Evolutionary conservation across 1,140 invertebrate species (phyloP).

Genomic region (Euschistus heros): DNA sequence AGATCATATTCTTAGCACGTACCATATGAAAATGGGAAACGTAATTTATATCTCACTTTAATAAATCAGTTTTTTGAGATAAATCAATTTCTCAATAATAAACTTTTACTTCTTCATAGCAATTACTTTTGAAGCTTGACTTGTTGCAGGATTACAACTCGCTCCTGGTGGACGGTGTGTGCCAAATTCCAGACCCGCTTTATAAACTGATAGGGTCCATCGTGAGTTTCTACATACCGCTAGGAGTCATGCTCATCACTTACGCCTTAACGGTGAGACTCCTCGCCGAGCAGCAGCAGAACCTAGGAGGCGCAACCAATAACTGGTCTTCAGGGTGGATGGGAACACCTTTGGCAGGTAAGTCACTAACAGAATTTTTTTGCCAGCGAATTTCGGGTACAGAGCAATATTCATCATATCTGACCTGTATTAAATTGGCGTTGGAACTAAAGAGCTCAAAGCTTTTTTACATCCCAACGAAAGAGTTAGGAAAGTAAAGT

Average conservation of each 20-base stretch:
- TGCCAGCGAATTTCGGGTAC: no score
- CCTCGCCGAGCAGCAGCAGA: conserved; percentile 63
- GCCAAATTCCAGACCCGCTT: conserved; percentile 75
- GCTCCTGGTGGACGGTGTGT: conserved; percentile 64
- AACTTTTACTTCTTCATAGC: no score
- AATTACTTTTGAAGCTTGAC: conserved; percentile 19
- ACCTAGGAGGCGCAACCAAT: conserved; percentile 39
- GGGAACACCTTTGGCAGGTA: conserved; percentile 15
- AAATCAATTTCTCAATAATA: no score
- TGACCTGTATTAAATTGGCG: no score
- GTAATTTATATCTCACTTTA: no score
- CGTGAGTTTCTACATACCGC: conserved; percentile 90
- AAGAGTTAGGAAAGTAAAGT: no score
- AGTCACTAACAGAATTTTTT: not conserved
- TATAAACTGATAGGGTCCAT: conserved; percentile 89
- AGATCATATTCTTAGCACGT: no score
- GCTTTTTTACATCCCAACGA: no score
- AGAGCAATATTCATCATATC: no score
- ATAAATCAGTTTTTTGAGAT: no score
- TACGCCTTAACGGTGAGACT: conserved; percentile 82
- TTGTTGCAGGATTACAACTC: conserved; percentile 62
- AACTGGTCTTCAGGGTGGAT: conserved; percentile 51
- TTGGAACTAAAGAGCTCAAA: no score
- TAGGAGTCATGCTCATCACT: conserved; percentile 87
- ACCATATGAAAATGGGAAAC: no score